phyloP scores from a whole-genome alignment of 2,888 invertebrate species.

The Marasmarcha lunaedactyla region DNA sequence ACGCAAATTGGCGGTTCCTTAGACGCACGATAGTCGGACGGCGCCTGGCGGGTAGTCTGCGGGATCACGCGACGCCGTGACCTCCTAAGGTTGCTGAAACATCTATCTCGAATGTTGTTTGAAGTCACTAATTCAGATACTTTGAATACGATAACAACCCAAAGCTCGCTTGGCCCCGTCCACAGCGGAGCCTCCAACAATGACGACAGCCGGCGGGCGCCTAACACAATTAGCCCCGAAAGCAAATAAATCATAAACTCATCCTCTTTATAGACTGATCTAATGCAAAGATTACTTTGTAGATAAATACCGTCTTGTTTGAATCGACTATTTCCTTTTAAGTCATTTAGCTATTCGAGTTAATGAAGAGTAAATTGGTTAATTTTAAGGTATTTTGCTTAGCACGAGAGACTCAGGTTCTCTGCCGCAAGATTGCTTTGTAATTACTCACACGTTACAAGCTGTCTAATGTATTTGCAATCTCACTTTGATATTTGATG shows the following conservation, averaged over 20 bases:
- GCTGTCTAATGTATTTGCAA: constrained; percentile 39
- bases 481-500: constrained; percentile 49
- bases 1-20: constrained; percentile 67
- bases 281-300: constrained; percentile 33
- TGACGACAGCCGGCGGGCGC: constrained; percentile 33
- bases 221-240: constrained; percentile 43
- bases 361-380: constrained; percentile 21
- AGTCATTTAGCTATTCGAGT: constrained; percentile 22
- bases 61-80: constrained; percentile 40
- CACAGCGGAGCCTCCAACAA: constrained; percentile 18
- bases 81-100: constrained; percentile 1
- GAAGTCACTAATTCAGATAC: too few species aligned
- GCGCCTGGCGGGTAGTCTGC: constrained; percentile 61
- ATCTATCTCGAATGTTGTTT: too few species aligned
- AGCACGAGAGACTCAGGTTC: constrained; percentile 31
- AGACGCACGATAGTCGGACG: constrained; percentile 46
- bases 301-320: constrained; percentile 6
- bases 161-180: not conserved
- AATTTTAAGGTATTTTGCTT: not conserved
- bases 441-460: constrained; percentile 43
- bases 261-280: constrained; percentile 30
- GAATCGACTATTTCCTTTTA: too few species aligned
- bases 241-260: constrained; percentile 50
- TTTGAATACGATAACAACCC: too few species aligned
- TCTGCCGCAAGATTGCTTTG: constrained; percentile 38